phyloP scores from a whole-genome alignment of 2,113 vertebrate species.

The Chlorodrepanis virens region DNA sequence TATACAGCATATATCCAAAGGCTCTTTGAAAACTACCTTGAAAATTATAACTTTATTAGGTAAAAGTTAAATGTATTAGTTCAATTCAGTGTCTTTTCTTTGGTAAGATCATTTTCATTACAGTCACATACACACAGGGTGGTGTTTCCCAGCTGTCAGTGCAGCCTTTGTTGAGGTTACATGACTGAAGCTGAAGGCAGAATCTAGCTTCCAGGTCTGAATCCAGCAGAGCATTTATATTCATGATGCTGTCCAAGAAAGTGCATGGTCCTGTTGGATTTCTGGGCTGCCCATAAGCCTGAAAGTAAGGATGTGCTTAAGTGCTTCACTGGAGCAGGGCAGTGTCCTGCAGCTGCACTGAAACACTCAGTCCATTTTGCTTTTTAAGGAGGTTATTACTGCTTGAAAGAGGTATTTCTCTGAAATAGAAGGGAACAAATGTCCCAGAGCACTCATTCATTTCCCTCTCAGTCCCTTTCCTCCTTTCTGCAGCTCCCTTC shows the following conservation, averaged over 20 bases:
- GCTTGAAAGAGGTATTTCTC: not conserved
- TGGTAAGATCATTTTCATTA: not conserved
- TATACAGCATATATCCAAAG: not conserved
- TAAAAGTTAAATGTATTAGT: not conserved
- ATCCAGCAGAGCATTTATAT: not conserved
- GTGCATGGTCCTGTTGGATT: not conserved
- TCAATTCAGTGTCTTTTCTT: not conserved
- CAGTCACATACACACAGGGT: not conserved
- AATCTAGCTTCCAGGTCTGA: not conserved
- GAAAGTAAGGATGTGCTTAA: not conserved
- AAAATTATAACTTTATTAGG: not conserved
- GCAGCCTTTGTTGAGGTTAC: not conserved
- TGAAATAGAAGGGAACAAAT: not conserved
- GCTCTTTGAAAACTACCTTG: not conserved
- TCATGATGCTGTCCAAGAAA: not conserved
- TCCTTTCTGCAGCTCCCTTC: not conserved
- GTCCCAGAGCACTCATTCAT: not conserved
- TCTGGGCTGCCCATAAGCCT: not conserved
- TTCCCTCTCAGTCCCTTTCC: not conserved
- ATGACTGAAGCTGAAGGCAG: not conserved
- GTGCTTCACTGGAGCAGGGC: not conserved
- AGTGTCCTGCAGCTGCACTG: not conserved
- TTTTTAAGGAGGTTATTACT: slow-evolving; percentile 1
- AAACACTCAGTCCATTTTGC: not conserved
- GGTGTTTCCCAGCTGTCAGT: not conserved